Base-by-base conservation (phyloP, 2,113 vertebrate species). In the Myotis lucifugus region DNA sequence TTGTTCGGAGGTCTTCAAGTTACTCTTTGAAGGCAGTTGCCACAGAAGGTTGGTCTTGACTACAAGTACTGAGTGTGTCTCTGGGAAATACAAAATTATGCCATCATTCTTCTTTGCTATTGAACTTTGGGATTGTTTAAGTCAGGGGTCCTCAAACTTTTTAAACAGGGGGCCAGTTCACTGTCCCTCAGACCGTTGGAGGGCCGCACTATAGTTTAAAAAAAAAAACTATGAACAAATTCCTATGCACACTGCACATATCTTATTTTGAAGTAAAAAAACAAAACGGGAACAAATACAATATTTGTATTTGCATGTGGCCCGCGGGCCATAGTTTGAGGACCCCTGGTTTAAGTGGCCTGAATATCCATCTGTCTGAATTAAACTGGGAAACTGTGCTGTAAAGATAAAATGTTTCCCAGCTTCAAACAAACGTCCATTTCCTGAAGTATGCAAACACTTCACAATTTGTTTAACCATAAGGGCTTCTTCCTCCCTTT, bases 71-170 rank as follows among this genome's bases (percentile, higher is more conserved):
- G 82, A 85, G 14, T 61, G 70, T 56, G 46, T 42, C 34, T 89
- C 54, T 78, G 27, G 76, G 83, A 95, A 96, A 91, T 61, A 48
- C 64, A 76, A 72, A 88, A 82, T 54, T 54, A 84, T 85, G 74
- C 46, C 21, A 76, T 34, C 12, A 32, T 79, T 84, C 34, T 72
- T 88, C 66, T 46, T 91, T 79, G 78, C 25, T 56, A 74, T 29
- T 46, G 29, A 17, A 56, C 87, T 93, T 92, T 61, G 84, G 46
- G 74, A 90, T 59, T 74, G 32, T 76, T 94, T 92, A 92, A 95
- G 69, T 82, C 37, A 37, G 37, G 37, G 37, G 37, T 37, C 37
- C 37, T 37, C 37, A 37, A 37, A 37, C 37, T 37, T 37, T 37
- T 37, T 37, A 37, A 37, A 37, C 37, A 37, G 37, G 37, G 37